Base-by-base conservation (phyloP, 1,140 invertebrate genomes). In the Leguminivora glycinivorella region DNA sequence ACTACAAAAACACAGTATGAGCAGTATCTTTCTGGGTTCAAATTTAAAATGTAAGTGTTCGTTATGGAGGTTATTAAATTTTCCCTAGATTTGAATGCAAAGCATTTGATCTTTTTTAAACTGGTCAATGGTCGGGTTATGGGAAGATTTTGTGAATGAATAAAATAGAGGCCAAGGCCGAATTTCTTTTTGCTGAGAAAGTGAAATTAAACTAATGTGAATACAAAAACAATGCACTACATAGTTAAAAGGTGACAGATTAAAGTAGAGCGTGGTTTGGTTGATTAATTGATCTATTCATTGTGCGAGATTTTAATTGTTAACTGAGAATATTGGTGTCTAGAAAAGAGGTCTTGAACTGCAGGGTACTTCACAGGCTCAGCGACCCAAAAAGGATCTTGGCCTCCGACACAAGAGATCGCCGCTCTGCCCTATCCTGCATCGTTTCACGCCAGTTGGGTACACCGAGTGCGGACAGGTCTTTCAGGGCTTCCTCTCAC, bases 181-280 rank as follows among this genome's bases (percentile, higher is more conserved):
- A 34, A 19, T 63, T 63, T 63, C 58, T 63, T 63, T 63, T 29
- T 34, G 17, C 25, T 29, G 26, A 31, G 58, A 63, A 63, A 63
- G 58, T 63, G 58, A 63, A 63, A 34, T 31, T 19, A 17, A 4
- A 63, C 22, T 22, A 22, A 22, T 52, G 47, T 52, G 47, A 52
- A 22, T 9, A 22, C 19, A 52, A 52, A 52, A 52, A 52, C 47
- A 52, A 52, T 52, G 5, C 3, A 4, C 5, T n/a, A 52, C 1
- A 52, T 22, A 22, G 47, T 17, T 19, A 22, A 10, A 22, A 9
- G 47, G 47, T 52, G 19, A 52, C 19, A 22, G 19, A 3, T 52
- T 9, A 52, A 52, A 52, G 47, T 52, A 22, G 47, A 52, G 7
- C 47, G 47, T 52, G 47, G 19, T 22, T 52, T 5, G 22, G 5